These are phyloP conservation scores for Melinaea marsaeus DNA, from an alignment of 2,888 invertebrate species.

Conservation along the genomic window DNA sequence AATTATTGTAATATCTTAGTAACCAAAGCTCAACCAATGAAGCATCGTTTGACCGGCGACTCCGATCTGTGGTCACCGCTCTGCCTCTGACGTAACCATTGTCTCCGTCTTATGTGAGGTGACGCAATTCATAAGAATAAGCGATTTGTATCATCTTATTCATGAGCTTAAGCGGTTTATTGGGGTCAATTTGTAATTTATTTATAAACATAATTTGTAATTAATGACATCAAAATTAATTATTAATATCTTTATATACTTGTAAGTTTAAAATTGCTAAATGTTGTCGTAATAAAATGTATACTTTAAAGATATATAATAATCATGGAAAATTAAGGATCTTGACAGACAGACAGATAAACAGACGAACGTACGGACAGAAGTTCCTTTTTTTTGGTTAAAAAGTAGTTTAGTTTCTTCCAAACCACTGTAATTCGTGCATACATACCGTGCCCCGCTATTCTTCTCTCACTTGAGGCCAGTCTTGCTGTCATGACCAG, in stretches of 20 bases:
- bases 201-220: too few species aligned
- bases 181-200: not conserved
- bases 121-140: slow-evolving; percentile 23
- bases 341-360: too few species aligned
- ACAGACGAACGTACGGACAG: too few species aligned
- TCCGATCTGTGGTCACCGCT: slow-evolving; percentile 71
- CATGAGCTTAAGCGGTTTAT: slow-evolving; percentile 24
- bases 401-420: too few species aligned
- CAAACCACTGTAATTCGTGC: too few species aligned
- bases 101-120: slow-evolving; percentile 58
- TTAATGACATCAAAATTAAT: too few species aligned
- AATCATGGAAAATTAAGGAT: too few species aligned
- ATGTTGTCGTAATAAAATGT: too few species aligned
- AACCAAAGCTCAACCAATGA: slow-evolving; percentile 6
- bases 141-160: slow-evolving; percentile 20
- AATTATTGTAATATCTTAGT: slow-evolving; percentile 5
- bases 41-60: slow-evolving; percentile 51
- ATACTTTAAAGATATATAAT: too few species aligned
- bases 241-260: too few species aligned
- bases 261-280: too few species aligned
- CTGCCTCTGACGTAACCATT: slow-evolving; percentile 74
- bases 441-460: slow-evolving; percentile 18
- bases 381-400: too few species aligned
- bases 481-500: slow-evolving; percentile 56
- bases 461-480: slow-evolving; percentile 31